Evolutionary conservation across 2,113 vertebrate genomes (phyloP).

Genomic region (Paraplagusia blochii): DNA sequence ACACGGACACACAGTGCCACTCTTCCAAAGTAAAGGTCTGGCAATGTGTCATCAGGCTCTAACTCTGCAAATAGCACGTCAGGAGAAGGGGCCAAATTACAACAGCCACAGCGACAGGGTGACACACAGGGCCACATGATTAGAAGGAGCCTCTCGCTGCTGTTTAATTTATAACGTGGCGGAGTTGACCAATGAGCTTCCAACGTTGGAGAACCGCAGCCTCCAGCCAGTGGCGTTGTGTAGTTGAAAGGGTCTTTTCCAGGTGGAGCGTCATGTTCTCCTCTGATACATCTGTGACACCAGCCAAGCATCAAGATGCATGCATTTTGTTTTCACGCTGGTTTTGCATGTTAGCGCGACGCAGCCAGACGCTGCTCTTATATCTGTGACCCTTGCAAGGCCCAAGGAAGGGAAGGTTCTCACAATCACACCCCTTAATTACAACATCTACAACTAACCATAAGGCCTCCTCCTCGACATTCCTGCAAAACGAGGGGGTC

Average conservation of each 20-base stretch:
- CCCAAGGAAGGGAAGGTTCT: conserved; percentile 69
- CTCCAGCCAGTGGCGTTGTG: conserved; percentile 24
- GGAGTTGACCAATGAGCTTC: conserved; percentile 43
- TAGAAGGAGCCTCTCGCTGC: conserved; percentile 71
- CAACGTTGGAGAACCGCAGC: conserved; percentile 26
- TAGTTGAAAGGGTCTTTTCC: conserved; percentile 7
- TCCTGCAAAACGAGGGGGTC: conserved; percentile 67
- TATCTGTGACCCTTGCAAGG: conserved; percentile 70
- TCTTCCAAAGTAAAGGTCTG: conserved; percentile 40
- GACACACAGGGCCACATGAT: conserved; percentile 68
- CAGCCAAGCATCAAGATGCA: conserved; percentile 7
- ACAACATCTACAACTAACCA: conserved; percentile 75
- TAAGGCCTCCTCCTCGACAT: conserved; percentile 68
- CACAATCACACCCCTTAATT: conserved; percentile 78
- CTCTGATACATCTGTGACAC: conserved; percentile 4
- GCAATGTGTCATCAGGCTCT: conserved; percentile 60
- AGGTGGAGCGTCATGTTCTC: conserved; percentile 35
- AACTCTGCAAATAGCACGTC: conserved; percentile 72
- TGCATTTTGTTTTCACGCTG: conserved; percentile 18
- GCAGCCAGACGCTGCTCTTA: conserved; percentile 57
- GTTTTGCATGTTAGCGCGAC: conserved; percentile 41
- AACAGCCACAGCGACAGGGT: conserved; percentile 63
- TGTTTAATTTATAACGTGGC: conserved; percentile 69
- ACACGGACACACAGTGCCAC: conserved; percentile 41
- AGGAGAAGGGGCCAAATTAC: conserved; percentile 67